Evolutionary conservation across 1,140 invertebrate species (phyloP).

Genomic region (Drosophila bipectinata): DNA sequence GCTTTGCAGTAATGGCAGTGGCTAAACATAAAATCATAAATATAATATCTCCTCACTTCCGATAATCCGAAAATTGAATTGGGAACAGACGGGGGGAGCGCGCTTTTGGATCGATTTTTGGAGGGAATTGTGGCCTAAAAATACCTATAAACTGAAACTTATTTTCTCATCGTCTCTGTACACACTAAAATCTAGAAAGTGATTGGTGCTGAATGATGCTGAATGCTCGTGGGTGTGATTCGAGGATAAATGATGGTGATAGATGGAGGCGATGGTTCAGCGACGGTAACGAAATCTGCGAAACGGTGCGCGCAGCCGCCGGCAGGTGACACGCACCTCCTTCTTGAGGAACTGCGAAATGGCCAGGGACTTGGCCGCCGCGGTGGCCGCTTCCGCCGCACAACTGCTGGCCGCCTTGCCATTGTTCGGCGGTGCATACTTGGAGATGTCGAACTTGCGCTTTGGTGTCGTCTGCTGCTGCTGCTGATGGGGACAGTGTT

Average conservation of each 20-base stretch:
- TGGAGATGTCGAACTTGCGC: constrained; percentile 74
- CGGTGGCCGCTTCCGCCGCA: constrained; percentile 77
- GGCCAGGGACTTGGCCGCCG: constrained; percentile 74
- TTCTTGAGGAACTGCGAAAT: constrained; percentile 82
- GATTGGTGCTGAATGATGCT: constrained; percentile 33
- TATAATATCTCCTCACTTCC: background rate
- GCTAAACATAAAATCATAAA: background rate
- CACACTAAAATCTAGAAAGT: constrained; percentile 45
- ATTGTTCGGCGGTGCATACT: constrained; percentile 76
- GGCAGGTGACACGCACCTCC: constrained; percentile 78
- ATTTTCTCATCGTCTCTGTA: constrained; percentile 33
- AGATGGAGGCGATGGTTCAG: constrained; percentile 49
- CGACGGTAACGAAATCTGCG: constrained; percentile 81
- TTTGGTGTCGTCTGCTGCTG: constrained; percentile 61
- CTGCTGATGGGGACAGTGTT: constrained; percentile 57
- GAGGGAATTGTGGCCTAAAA: constrained; percentile 50
- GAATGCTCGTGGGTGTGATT: too few species aligned
- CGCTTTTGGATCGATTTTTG: constrained; percentile 17
- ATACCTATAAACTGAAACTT: constrained; percentile 51
- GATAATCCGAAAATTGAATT: constrained; percentile 1
- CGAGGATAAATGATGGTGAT: background rate
- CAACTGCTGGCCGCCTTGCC: constrained; percentile 70
- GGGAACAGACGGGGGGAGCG: background rate
- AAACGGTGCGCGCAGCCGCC: constrained; percentile 77
- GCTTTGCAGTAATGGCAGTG: constrained; percentile 17